A percentile compares a stretch with the other conserved stretches of the same genome.
phyloP scores from a whole-genome alignment of 2,797 vertebrate genomes.

The Halcyon badia region DNA sequence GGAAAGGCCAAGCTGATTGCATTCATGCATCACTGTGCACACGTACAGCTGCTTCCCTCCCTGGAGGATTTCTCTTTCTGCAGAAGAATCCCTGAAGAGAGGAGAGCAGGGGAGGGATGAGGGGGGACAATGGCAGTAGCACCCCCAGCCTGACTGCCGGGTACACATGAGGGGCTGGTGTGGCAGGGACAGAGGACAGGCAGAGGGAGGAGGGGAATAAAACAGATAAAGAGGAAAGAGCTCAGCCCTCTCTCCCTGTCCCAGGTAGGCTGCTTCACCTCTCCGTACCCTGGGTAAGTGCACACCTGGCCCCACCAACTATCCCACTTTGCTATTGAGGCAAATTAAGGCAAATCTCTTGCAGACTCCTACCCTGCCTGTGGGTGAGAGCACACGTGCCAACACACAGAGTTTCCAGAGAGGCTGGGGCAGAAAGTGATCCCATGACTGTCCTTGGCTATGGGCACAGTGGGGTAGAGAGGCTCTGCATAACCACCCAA shows the following conservation, averaged over 20 bases:
- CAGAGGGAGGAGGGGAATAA: neutral
- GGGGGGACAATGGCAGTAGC: fast-evolving
- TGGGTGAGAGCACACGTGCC: fast-evolving
- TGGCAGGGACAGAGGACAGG: neutral
- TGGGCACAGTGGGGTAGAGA: fast-evolving
- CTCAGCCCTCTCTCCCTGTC: neutral
- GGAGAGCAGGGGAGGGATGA: neutral
- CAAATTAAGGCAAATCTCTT: neutral
- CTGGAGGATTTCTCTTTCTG: neutral
- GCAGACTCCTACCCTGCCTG: fast-evolving
- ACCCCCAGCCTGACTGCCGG: neutral
- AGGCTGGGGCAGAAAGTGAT: neutral
- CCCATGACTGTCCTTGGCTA: fast-evolving
- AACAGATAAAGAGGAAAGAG: neutral
- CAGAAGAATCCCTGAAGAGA: neutral
- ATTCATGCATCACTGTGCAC: neutral
- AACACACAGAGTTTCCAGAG: neutral
- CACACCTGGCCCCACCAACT: neutral
- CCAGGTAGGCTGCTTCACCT: neutral
- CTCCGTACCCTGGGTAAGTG: fast-evolving
- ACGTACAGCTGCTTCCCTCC: neutral
- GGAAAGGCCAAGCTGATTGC: neutral
- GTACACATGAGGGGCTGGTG: fast-evolving
- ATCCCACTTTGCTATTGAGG: neutral
- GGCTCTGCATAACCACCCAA: neutral